A percentile compares a stretch with the other conserved stretches of the same genome.
Conservation (phyloP, 1,140 invertebrate genomes). For the Acromyrmex echinatior region DNA sequence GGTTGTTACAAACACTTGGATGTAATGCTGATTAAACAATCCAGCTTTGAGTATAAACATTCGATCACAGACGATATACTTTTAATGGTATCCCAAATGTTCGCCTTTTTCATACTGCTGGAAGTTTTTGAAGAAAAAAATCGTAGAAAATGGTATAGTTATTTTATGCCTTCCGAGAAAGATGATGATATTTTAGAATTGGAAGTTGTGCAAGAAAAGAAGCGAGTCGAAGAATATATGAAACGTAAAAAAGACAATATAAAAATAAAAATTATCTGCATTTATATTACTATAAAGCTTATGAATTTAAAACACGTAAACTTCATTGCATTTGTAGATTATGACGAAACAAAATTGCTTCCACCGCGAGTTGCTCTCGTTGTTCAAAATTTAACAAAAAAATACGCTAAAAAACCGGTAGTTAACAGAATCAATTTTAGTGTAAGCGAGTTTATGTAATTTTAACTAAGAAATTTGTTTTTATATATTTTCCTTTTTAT, state of each 20-base stretch:
- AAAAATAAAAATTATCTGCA: constrained; percentile 4
- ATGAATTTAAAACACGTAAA: not conserved
- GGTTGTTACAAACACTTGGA: constrained; percentile 62
- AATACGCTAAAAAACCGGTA: constrained; percentile 32
- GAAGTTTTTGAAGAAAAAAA: constrained; percentile 67
- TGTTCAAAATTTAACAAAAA: constrained; percentile 64
- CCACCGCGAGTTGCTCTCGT: constrained; percentile 52
- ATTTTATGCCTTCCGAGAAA: not conserved
- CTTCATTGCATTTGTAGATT: constrained; percentile 27
- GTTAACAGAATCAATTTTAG: constrained; percentile 67
- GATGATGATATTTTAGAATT: not conserved
- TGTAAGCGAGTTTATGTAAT: constrained; percentile 47
- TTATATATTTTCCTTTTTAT: not conserved
- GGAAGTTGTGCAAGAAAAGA: constrained; percentile 55
- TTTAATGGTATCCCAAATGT: constrained; percentile 60
- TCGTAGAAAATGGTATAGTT: constrained; percentile 58
- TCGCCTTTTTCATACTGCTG: constrained; percentile 48
- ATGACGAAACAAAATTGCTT: constrained; percentile 51
- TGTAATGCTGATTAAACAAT: constrained; percentile 63
- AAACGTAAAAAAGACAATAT: constrained; percentile 52
- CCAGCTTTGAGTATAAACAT: constrained; percentile 57
- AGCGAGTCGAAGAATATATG: constrained; percentile 60
- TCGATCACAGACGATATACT: constrained; percentile 66
- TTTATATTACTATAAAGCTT: not conserved
- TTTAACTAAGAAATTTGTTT: not conserved